Conservation (phyloP, 1,140 invertebrate genomes). For the Pseudomyrmex pallidus region DNA sequence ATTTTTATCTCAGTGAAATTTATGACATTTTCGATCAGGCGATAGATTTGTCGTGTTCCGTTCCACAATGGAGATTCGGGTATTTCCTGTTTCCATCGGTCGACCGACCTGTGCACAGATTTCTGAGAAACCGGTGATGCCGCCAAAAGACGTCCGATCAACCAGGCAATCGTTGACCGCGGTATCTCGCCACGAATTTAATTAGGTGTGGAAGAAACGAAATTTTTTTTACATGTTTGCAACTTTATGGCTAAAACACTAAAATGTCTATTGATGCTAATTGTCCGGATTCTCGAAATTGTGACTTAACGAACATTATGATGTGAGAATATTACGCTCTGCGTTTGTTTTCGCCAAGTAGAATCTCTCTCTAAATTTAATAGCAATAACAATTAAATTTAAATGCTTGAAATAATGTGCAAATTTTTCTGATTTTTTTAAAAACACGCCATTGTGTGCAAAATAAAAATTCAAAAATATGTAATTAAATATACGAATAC, state of each 20-base stretch:
- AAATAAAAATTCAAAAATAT: too few relatives aligned
- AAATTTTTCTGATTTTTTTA: too few relatives aligned
- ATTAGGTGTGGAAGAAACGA: slow-evolving; percentile 49
- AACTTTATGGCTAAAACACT: slow-evolving; percentile 23
- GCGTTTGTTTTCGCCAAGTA: background rate
- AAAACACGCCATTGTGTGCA: too few relatives aligned
- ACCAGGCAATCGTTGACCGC: slow-evolving; percentile 21
- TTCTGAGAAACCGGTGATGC: slow-evolving; percentile 27
- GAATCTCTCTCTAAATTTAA: background rate
- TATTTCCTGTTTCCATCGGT: slow-evolving; percentile 54
- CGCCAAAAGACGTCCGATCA: slow-evolving; percentile 47
- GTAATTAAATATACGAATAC: too few relatives aligned
- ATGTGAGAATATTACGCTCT: slow-evolving; percentile 23
- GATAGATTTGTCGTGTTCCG: slow-evolving; percentile 58
- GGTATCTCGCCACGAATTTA: slow-evolving; percentile 52
- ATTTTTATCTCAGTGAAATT: slow-evolving; percentile 55
- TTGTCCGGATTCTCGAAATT: slow-evolving; percentile 21
- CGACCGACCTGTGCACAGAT: background rate
- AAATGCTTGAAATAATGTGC: too few relatives aligned
- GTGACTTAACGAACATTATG: slow-evolving; percentile 23
- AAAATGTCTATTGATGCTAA: slow-evolving; percentile 41
- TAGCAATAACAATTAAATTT: background rate
- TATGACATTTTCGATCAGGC: slow-evolving; percentile 37
- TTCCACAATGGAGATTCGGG: slow-evolving; percentile 3
- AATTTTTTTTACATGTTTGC: slow-evolving; percentile 32